A percentile compares a stretch with the other conserved stretches of the same genome.
Evolutionary conservation across 2,797 vertebrate species (phyloP).

Genomic region (Hemibagrus guttatus): DNA sequence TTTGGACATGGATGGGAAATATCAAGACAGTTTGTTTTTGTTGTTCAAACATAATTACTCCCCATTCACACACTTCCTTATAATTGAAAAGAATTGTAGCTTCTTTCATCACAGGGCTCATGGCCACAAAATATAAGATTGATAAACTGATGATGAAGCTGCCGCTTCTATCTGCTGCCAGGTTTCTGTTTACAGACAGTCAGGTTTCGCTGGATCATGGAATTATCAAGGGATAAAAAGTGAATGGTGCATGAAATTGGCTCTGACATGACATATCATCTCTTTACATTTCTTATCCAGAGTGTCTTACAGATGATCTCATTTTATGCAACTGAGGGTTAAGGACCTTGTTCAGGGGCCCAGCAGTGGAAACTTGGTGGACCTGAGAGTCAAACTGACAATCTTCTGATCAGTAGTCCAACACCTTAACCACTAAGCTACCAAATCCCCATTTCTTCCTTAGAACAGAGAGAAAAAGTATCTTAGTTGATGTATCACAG

Average conservation of each 20-base stretch:
- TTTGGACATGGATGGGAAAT: background rate
- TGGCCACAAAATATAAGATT: slow-evolving; percentile 46
- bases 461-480: background rate
- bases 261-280: slow-evolving; percentile 8
- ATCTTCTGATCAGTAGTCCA: no score
- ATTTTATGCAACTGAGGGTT: no score
- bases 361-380: no score
- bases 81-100: slow-evolving; percentile 59
- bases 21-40: background rate
- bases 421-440: no score
- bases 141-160: slow-evolving; percentile 60
- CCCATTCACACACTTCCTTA: slow-evolving; percentile 48
- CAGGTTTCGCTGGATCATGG: slow-evolving; percentile 54
- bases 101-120: slow-evolving; percentile 59
- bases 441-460: background rate
- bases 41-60: background rate
- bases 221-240: slow-evolving; percentile 46
- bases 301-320: no score
- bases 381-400: no score
- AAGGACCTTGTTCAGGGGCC: no score
- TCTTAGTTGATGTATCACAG: no score
- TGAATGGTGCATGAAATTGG: slow-evolving; percentile 8
- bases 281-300: background rate
- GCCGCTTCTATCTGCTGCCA: slow-evolving; percentile 57
- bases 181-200: slow-evolving; percentile 66